phyloP scores from a whole-genome alignment of 1,140 invertebrate species.

The Drosophila orosa region DNA sequence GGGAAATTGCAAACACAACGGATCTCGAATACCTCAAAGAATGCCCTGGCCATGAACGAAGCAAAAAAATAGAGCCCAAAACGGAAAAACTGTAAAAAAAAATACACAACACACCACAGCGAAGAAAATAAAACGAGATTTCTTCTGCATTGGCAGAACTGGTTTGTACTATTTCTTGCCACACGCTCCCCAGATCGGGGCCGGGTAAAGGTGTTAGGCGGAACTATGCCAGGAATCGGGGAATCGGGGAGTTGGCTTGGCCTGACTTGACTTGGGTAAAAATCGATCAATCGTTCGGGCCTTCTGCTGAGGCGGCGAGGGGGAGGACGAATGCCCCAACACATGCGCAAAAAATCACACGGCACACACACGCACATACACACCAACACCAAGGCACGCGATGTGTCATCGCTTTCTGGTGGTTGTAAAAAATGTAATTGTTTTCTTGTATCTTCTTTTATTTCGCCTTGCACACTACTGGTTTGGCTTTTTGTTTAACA shows the following conservation, averaged over 20 bases:
- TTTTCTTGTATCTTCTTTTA: constrained; percentile 43
- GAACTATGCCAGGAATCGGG: constrained; percentile 58
- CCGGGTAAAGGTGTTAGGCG: constrained; percentile 48
- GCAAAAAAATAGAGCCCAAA: constrained; percentile 58
- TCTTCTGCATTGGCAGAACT: constrained; percentile 74
- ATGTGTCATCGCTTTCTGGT: constrained; percentile 74
- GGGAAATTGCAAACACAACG: constrained; percentile 69
- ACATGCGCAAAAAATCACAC: constrained; percentile 67
- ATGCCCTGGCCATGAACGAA: constrained; percentile 59
- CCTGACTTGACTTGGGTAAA: constrained; percentile 52
- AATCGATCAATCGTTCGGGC: constrained; percentile 68
- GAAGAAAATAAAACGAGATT: constrained; percentile 41
- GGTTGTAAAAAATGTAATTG: constrained; percentile 66
- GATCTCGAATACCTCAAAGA: constrained; percentile 52
- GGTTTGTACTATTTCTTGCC: constrained; percentile 60
- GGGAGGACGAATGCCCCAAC: constrained; percentile 56
- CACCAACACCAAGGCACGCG: constrained; percentile 45
- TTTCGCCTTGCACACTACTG: constrained; percentile 27
- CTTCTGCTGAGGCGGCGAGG: constrained; percentile 17
- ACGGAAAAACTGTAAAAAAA: constrained; percentile 73
- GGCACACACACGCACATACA: constrained; percentile 41
- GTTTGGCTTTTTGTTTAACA: constrained; percentile 42
- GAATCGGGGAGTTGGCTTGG: constrained; percentile 29
- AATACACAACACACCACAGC: constrained; percentile 24
- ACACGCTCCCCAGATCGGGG: constrained; percentile 24